Evolutionary conservation across 2,888 invertebrate species (phyloP), one percentile per base, ranked within the genome.

Genomic region (Nasonia oneida): DNA sequence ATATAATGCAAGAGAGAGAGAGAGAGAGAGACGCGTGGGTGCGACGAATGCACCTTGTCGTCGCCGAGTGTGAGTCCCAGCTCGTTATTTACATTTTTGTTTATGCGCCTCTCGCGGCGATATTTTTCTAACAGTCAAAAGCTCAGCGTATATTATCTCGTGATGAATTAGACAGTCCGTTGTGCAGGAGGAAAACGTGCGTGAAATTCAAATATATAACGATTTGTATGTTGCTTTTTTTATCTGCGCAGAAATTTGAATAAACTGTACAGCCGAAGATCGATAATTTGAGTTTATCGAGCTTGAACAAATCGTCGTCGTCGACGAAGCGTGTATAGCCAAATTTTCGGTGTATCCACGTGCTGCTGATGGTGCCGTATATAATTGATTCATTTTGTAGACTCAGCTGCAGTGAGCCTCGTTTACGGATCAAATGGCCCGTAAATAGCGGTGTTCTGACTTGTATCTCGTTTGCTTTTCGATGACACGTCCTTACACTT

Each of bases 301-400:
- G 64, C 61, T 39, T 71, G n/a, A 71, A 71, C n/a, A 39, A 71
- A 42, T 71, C 18, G 42, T 37, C 0, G 37, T 37, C 37, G 14
- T 37, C 61, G 10, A 23, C 8, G 29, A 29, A 29, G 29, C 29
- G 71, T 6, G 14, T 23, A 67, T 3, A 67, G 29, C 23, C 12
- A 29, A 67, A 67, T 29, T 67, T 29, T 23, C 4, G 6, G 4
- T 15, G 18, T 73, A 42, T 42, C 10, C 71, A n/a, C 42, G n/a
- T 73, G 71, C 37, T 73, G 1, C 2, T 42, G 42, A 2, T 73
- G 37, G 4, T 4, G 37, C 37, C 37, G 37, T 37, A 37, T 37
- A 2, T n/a, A 73, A 73, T 73, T 73, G 71, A 73, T 73, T 73
- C 47, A 73, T 73, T 73, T 42, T 42, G 71, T 42, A 37, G 10